Percentiles rank a stretch among this genome's conserved stretches.
These are phyloP conservation scores for Bufo bufo DNA, from an alignment of 2,113 vertebrate genomes.

Conservation along the genomic window DNA sequence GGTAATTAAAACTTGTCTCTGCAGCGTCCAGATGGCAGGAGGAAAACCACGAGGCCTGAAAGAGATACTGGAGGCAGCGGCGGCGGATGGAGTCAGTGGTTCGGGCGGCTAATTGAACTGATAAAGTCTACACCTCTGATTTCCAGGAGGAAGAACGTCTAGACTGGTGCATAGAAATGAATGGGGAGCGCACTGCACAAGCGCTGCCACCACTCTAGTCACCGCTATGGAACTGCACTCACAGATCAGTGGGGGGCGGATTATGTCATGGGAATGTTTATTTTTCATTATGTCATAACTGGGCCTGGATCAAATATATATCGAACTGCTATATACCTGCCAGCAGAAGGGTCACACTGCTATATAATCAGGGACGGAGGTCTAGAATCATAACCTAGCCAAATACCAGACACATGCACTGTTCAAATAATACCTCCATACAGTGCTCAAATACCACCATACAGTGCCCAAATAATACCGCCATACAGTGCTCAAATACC, in stretches of 20 bases:
- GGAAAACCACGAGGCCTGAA: slow-evolving; percentile 2
- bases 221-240: background rate
- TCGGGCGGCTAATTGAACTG: background rate
- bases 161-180: too few species aligned
- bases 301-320: background rate
- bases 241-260: background rate
- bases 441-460: background rate
- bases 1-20: slow-evolving; percentile 47
- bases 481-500: background rate
- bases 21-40: slow-evolving; percentile 24
- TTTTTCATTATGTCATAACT: background rate
- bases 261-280: background rate
- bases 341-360: too few species aligned
- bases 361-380: too few species aligned
- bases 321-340: too few species aligned
- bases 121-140: background rate
- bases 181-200: too few species aligned
- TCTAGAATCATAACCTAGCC: too few species aligned
- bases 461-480: background rate
- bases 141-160: background rate
- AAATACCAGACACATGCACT: too few species aligned
- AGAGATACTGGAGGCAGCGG: background rate
- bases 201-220: too few species aligned
- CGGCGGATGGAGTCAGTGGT: background rate
- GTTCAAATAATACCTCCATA: background rate